These are phyloP conservation scores for Drosophila neoperkinsi DNA, from an alignment of 2,888 invertebrate genomes.

Conservation along the genomic window DNA sequence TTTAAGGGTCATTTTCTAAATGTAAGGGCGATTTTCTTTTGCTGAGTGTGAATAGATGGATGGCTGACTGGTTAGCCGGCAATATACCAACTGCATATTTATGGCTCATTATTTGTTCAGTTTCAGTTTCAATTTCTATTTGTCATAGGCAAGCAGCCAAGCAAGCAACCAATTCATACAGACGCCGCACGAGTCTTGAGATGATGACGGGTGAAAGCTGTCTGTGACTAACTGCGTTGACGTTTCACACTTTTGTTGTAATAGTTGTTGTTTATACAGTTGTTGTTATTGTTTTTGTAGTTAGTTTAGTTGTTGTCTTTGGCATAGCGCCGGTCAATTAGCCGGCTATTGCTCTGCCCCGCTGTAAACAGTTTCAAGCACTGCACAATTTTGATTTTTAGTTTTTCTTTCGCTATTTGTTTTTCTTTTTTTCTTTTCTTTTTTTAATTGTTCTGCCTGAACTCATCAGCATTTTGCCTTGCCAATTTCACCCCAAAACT, in stretches of 20 bases:
- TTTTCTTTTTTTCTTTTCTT: constrained; percentile 35
- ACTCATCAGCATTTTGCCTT: neutral
- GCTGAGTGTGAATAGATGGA: neutral
- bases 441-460: constrained; percentile 41
- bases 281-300: constrained; percentile 8
- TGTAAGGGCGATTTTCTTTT: neutral
- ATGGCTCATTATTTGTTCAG: constrained; percentile 81
- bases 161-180: constrained; percentile 44
- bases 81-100: constrained; percentile 67
- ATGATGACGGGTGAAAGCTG: constrained; percentile 68
- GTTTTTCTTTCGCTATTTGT: constrained; percentile 19
- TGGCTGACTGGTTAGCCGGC: constrained; percentile 15
- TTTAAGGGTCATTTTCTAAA: neutral
- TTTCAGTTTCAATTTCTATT: constrained; percentile 77
- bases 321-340: constrained; percentile 43
- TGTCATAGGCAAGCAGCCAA: constrained; percentile 47
- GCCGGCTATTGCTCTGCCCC: constrained; percentile 57
- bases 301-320: constrained; percentile 17
- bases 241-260: constrained; percentile 17
- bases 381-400: constrained; percentile 24
- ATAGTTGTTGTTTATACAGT: constrained; percentile 1
- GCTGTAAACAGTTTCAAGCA: constrained; percentile 1
- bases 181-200: constrained; percentile 52
- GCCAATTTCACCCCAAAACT: constrained; percentile 18
- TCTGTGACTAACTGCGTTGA: constrained; percentile 49